Evolutionary conservation across 1,140 invertebrate genomes (phyloP).

Genomic region (Ptiloglossa arizonensis): DNA sequence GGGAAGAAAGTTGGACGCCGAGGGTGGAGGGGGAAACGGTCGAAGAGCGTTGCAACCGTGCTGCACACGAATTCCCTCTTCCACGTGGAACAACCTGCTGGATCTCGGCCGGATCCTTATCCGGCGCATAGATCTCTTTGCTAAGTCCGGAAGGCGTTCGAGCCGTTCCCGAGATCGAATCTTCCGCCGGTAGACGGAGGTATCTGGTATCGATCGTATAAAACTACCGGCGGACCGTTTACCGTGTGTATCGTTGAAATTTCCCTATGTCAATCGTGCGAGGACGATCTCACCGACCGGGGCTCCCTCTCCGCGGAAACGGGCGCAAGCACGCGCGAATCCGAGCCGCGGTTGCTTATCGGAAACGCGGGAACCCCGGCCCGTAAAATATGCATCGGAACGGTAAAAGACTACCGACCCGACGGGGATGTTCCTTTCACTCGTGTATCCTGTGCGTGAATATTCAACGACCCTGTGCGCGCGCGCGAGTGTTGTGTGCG

Average conservation of each 20-base stretch:
- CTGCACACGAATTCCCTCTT: background rate
- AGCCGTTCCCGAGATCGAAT: slow-evolving; percentile 32
- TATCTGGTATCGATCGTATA: slow-evolving; percentile 43
- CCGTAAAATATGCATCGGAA: background rate
- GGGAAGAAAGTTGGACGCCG: background rate
- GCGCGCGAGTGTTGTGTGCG: no score
- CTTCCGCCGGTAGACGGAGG: slow-evolving; percentile 3
- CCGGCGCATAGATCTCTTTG: slow-evolving; percentile 30
- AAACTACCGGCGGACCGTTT: slow-evolving; percentile 35
- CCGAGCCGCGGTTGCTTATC: background rate
- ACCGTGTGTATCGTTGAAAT: slow-evolving; percentile 18
- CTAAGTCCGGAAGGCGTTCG: slow-evolving; percentile 35
- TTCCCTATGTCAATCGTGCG: slow-evolving; percentile 32
- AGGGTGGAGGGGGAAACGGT: background rate
- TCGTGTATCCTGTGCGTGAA: background rate
- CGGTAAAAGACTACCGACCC: background rate
- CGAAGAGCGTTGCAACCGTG: no score
- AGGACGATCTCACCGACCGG: background rate
- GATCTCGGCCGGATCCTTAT: slow-evolving; percentile 35
- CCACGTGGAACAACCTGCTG: slow-evolving; percentile 41
- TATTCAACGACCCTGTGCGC: background rate
- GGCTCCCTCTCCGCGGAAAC: background rate
- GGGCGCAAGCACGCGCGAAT: background rate
- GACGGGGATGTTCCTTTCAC: background rate
- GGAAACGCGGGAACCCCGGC: background rate